These are phyloP conservation scores for Heloderma charlesbogerti DNA, from an alignment of 2,113 vertebrate species.

Conservation along the genomic window DNA sequence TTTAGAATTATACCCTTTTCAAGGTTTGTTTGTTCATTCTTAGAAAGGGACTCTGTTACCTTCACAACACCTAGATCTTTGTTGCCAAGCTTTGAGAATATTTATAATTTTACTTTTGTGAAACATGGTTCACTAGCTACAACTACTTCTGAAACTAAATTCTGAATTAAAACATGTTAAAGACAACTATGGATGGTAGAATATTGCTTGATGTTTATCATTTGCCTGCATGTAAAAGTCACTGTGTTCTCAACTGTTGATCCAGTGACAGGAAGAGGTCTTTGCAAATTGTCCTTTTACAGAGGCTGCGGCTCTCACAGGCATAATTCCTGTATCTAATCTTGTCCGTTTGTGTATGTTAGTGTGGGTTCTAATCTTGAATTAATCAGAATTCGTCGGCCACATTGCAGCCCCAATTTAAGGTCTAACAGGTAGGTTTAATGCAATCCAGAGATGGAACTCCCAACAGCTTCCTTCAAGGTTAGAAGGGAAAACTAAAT, in stretches of 20 bases:
- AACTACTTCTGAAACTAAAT: not conserved
- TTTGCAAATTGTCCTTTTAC: not conserved
- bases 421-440: not conserved
- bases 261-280: too few relatives aligned
- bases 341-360: not conserved
- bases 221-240: not conserved
- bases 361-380: not conserved
- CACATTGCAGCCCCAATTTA: not conserved
- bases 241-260: not conserved
- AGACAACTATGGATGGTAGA: not conserved
- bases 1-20: conserved; percentile 9
- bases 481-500: not conserved
- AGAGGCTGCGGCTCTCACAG: not conserved
- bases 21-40: not conserved
- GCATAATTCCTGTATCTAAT: not conserved
- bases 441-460: not conserved
- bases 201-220: not conserved
- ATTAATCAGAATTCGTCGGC: not conserved
- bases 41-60: not conserved
- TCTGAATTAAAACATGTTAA: conserved; percentile 14
- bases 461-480: not conserved
- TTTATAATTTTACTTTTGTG: conserved; percentile 14
- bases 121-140: not conserved
- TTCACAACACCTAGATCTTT: not conserved
- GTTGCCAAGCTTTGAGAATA: not conserved